Evolutionary conservation across 2,888 invertebrate species (phyloP), one percentile per base, ranked within the genome.

Genomic region (Rapana venosa): DNA sequence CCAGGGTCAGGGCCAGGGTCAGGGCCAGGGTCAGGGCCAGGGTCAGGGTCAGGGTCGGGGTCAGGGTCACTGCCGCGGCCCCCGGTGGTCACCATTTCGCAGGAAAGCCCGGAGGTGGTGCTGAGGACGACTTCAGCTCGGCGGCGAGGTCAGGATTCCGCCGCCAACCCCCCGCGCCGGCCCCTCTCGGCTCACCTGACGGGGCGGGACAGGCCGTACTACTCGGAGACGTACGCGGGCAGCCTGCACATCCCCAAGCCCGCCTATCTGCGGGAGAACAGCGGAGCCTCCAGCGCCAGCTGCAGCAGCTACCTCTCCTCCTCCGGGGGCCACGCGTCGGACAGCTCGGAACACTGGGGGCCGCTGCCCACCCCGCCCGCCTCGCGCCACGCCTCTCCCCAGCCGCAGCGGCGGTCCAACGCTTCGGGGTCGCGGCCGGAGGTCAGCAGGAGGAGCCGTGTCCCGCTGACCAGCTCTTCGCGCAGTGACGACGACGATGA

Each of bases 211-310:
- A 91, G 94, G 88, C 94, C 94, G 30, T 47, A 47, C 90, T 93
- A 93, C 90, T 94, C 94, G 47, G 94, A 94, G 91, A 92, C 93
- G 81, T 94, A 92, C 90, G 91, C 93, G 32, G 93, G 94, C 91
- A 93, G 93, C 91, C 94, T 95, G 90, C 93, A 93, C 93, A 94
- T 94, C 93, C 95, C 94, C 87, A 90, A 93, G 86, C 93, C 93
- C 22, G 87, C 92, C 77, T 94, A 93, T 90, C 58, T 91, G 86
- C 88, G 91, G 47, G 90, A 92, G 87, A 91, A 91, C 90, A 91
- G 91, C 87, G 79, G 81, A 36, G 81, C 90, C 26, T 90, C 88
- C 61, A 84, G 83, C n/a, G 88, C 88, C 66, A 87, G 83, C 70
- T 90, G 91, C 89, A 90, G 90, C 58, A 88, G 77, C 87, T 81